phyloP scores from a whole-genome alignment of 2,113 vertebrate genomes.

The Urocolius indicus region DNA sequence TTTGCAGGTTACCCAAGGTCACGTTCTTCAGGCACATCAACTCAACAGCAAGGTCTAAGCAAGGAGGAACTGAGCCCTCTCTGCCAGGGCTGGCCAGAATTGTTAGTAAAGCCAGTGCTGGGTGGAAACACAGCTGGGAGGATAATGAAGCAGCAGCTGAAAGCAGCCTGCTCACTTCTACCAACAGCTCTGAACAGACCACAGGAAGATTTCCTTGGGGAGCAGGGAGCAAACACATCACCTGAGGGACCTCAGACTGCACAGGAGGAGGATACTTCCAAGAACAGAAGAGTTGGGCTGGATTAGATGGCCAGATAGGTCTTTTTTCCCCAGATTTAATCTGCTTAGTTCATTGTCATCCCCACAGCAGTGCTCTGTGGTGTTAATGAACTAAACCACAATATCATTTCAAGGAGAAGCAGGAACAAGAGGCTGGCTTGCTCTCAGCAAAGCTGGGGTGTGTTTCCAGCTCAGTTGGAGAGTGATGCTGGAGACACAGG shows the following conservation, averaged over 20 bases:
- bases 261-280: not conserved
- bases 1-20: not conserved
- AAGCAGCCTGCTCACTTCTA: not conserved
- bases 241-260: not conserved
- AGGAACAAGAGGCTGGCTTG: not conserved
- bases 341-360: not conserved
- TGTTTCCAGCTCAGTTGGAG: not conserved
- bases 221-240: not conserved
- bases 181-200: not conserved
- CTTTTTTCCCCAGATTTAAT: constrained; percentile 26
- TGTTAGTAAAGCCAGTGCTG: not conserved
- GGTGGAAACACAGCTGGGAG: not conserved
- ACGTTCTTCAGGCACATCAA: not conserved
- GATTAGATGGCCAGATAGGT: not conserved
- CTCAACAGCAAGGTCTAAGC: not conserved
- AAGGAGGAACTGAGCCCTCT: not conserved
- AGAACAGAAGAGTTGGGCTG: not conserved
- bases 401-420: not conserved
- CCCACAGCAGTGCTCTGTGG: not conserved
- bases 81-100: not conserved
- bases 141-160: not conserved
- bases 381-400: constrained; percentile 44
- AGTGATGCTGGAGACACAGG: not conserved
- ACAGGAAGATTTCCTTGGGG: not conserved
- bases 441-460: not conserved